Evolutionary conservation across 2,888 invertebrate species (phyloP).

Genomic region (Stenoptilia bipunctidactyla): DNA sequence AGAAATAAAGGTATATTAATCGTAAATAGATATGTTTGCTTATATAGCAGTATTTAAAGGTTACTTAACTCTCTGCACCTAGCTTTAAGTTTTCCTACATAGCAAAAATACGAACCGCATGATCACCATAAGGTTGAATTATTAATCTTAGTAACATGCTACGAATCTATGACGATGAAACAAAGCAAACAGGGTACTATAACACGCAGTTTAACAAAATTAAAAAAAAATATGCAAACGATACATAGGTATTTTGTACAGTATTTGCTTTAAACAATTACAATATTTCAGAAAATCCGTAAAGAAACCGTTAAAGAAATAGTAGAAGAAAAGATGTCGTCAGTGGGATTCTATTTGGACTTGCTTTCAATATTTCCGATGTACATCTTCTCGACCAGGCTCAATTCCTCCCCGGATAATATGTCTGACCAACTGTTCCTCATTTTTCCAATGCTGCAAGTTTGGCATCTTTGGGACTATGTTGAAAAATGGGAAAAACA

Average conservation of each 20-base stretch:
- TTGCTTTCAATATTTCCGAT: slow-evolving; percentile 54
- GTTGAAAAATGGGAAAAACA: slow-evolving; percentile 37
- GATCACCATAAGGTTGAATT: too few species aligned
- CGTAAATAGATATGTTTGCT: too few species aligned
- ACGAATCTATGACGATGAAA: too few species aligned
- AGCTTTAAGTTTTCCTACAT: too few species aligned
- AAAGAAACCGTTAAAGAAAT: slow-evolving; percentile 53
- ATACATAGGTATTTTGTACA: not conserved
- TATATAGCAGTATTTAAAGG: too few species aligned
- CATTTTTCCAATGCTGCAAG: slow-evolving; percentile 45
- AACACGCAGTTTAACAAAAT: too few species aligned
- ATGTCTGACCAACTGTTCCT: slow-evolving; percentile 33
- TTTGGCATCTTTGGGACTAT: slow-evolving; percentile 58
- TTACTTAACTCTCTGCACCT: too few species aligned
- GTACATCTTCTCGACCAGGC: slow-evolving; percentile 43
- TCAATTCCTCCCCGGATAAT: slow-evolving; percentile 28
- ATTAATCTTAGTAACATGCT: too few species aligned
- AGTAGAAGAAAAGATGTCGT: slow-evolving; percentile 52
- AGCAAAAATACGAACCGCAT: too few species aligned
- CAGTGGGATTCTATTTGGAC: slow-evolving; percentile 53
- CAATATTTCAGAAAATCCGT: slow-evolving; percentile 32
- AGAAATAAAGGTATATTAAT: too few species aligned
- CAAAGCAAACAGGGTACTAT: too few species aligned
- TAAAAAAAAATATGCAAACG: too few species aligned
- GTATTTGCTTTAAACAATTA: slow-evolving; percentile 1